Conservation (phyloP, 2,797 vertebrate genomes). For the Sebastes itinus region DNA sequence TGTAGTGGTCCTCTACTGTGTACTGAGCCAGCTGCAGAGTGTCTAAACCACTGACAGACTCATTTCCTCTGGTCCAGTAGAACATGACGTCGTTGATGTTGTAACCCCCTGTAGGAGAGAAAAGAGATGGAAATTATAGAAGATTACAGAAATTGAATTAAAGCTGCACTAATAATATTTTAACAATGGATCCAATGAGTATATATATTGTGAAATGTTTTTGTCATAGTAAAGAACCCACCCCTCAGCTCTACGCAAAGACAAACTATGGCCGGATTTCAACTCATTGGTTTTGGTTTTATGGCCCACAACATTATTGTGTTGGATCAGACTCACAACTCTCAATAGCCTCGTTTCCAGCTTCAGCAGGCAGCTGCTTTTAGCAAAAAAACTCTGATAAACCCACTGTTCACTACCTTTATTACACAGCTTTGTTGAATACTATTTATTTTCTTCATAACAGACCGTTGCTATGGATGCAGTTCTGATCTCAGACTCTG, state of each 20-base stretch:
- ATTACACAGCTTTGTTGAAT: too few relatives aligned
- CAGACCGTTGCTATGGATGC: too few relatives aligned
- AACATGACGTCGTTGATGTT: constrained; percentile 93
- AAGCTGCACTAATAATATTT: neutral
- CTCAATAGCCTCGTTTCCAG: neutral
- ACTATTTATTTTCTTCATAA: too few relatives aligned
- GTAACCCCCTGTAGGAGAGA: constrained; percentile 87
- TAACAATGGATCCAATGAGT: neutral
- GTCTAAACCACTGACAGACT: constrained; percentile 91
- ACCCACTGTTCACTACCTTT: neutral
- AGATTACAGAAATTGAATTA: neutral
- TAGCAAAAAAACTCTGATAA: neutral
- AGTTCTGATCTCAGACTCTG: too few relatives aligned
- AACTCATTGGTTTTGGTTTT: neutral
- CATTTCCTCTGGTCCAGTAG: constrained; percentile 94
- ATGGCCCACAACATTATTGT: neutral
- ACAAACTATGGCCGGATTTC: neutral
- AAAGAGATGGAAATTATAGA: neutral
- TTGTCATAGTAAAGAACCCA: neutral
- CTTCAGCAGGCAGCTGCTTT: neutral
- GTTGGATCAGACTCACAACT: neutral
- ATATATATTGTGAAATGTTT: neutral
- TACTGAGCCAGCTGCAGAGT: constrained; percentile 90
- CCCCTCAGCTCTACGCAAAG: neutral
- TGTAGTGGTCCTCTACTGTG: constrained; percentile 92